Evolutionary conservation across 2,888 invertebrate genomes (phyloP).

Genomic region (Nemapogon koenigi): DNA sequence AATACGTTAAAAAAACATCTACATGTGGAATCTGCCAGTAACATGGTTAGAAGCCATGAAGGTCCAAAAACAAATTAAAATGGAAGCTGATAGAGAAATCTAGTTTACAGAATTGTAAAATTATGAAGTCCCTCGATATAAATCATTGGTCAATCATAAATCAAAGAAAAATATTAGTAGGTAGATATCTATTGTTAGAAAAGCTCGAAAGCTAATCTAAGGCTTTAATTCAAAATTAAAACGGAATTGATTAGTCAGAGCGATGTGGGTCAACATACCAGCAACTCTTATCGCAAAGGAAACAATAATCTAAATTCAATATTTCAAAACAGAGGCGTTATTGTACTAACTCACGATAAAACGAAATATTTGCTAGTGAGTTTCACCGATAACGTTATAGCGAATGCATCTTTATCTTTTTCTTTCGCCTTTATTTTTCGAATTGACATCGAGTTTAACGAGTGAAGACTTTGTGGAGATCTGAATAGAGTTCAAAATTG

Average conservation of each 20-base stretch:
- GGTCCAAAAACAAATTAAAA: too few relatives aligned
- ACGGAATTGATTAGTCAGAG: background rate
- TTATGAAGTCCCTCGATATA: too few relatives aligned
- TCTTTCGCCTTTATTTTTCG: slow-evolving; percentile 29
- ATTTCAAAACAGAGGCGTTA: slow-evolving; percentile 35
- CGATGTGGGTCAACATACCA: slow-evolving; percentile 22
- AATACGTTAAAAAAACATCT: too few relatives aligned
- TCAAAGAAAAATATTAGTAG: too few relatives aligned
- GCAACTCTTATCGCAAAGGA: slow-evolving; percentile 31
- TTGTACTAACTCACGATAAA: slow-evolving; percentile 35
- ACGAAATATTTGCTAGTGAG: slow-evolving; percentile 48
- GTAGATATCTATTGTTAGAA: too few relatives aligned
- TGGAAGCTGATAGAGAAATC: too few relatives aligned
- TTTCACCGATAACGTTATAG: slow-evolving; percentile 48
- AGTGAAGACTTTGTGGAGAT: slow-evolving; percentile 13
- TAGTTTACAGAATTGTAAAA: too few relatives aligned
- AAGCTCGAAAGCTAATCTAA: too few relatives aligned
- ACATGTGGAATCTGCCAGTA: too few relatives aligned
- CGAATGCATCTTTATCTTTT: slow-evolving; percentile 55
- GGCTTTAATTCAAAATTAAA: background rate
- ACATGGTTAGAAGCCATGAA: too few relatives aligned
- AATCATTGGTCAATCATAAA: too few relatives aligned
- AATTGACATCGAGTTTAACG: slow-evolving; percentile 16
- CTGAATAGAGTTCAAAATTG: slow-evolving; percentile 2
- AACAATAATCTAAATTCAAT: slow-evolving; percentile 34